phyloP scores from a whole-genome alignment of 2,888 invertebrate species.

The Nymphalis polychloros region DNA sequence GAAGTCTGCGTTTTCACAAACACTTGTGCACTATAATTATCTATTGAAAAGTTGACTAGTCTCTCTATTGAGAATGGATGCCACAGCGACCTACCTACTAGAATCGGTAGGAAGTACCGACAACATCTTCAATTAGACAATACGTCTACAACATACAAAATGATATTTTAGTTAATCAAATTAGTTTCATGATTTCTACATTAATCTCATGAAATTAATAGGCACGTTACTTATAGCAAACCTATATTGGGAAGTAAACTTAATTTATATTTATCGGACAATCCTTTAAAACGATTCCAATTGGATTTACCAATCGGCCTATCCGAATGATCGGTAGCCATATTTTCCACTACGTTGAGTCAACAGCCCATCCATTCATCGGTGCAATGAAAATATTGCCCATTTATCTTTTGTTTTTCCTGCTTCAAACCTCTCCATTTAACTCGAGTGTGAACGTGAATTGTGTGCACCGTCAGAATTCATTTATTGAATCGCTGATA shows the following conservation, averaged over 20 bases:
- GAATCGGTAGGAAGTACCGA: too few species aligned
- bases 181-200: too few species aligned
- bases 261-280: constrained; percentile 32
- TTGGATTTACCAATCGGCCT: constrained; percentile 46
- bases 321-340: constrained; percentile 46
- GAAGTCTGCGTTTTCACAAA: too few species aligned
- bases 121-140: too few species aligned
- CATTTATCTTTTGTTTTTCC: constrained; percentile 71
- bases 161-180: too few species aligned
- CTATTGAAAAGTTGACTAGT: too few species aligned
- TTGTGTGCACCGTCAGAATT: constrained; percentile 64
- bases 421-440: constrained; percentile 54
- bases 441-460: constrained; percentile 53
- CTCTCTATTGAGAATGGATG: too few species aligned
- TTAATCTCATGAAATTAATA: too few species aligned
- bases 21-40: too few species aligned
- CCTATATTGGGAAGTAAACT: constrained; percentile 7
- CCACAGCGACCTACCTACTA: too few species aligned
- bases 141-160: too few species aligned
- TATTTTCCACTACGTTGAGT: constrained; percentile 71
- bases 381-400: constrained; percentile 74
- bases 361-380: constrained; percentile 68
- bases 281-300: constrained; percentile 51
- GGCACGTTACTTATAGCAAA: constrained; percentile 1
- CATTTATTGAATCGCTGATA: constrained; percentile 65